A percentile compares a stretch with the other conserved stretches of the same genome.
Conservation (phyloP, 2,113 vertebrate genomes). For the Choloepus hoffmanni region DNA sequence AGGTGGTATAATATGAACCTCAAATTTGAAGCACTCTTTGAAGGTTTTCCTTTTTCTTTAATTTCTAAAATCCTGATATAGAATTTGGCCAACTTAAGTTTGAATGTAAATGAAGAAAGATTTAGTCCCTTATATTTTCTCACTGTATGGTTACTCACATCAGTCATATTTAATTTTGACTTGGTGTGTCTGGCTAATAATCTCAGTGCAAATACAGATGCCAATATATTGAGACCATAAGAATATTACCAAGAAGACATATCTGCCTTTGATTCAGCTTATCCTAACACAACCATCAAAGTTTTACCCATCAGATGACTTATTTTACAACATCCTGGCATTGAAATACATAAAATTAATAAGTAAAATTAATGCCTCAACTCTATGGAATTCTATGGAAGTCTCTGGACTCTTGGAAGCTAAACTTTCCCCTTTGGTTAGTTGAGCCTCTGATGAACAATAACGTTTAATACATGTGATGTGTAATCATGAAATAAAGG, state of each 20-base stretch:
- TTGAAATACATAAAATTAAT: conserved; percentile 23
- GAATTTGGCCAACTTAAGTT: conserved; percentile 9
- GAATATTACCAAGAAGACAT: not conserved
- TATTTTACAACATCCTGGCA: conserved; percentile 16
- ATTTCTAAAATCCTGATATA: not conserved
- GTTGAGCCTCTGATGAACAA: not conserved
- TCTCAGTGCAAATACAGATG: not conserved
- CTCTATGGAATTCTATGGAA: not conserved
- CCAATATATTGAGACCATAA: not conserved
- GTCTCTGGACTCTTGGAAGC: not conserved
- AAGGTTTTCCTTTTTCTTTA: not conserved
- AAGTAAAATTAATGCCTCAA: conserved; percentile 44
- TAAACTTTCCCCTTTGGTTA: not conserved
- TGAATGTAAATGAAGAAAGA: not conserved
- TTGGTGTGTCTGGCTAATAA: not conserved
- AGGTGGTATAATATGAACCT: not conserved
- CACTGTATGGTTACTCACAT: not conserved
- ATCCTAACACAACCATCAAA: conserved; percentile 13
- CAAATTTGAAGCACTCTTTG: not conserved
- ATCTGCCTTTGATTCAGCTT: conserved; percentile 34
- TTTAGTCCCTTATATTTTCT: not conserved
- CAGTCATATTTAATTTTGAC: not conserved
- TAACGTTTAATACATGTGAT: not conserved
- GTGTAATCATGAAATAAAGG: not conserved
- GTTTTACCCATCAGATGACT: not conserved